Base-by-base conservation (phyloP, 2,113 vertebrate genomes). In the Prionailurus viverrinus region DNA sequence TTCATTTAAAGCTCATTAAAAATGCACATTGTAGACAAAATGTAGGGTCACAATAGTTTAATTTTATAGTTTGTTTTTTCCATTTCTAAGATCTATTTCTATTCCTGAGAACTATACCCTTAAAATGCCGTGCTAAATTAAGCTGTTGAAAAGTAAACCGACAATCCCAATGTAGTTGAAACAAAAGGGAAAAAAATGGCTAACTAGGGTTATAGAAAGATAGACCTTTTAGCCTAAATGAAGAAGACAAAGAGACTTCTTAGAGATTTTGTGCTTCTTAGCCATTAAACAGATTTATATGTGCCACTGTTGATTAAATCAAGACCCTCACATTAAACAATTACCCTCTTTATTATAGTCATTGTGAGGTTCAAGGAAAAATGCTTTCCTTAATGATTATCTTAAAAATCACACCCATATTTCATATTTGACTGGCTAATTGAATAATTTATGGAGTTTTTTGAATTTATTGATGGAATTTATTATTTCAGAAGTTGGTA, bases 111-210 rank as follows among this genome's bases (percentile, higher is more conserved):
- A 4, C 4, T 11, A n/a, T 18, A 45, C 3, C 5, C 65, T 80
- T 8, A 66, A 53, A 95, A 58, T 9, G 3, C 1, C 0, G n/a
- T 15, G 33, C 27, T n/a, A 29, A 58, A 2, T 89, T 69, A 80
- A 65, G 81, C 29, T 66, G 48, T 13, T 36, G 10, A 58, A 79
- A 89, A 89, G 13, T 8, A 69, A 45, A n/a, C 1, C 4, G 41
- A 39, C 19, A 39, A 33, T 39, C 81, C 9, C 11, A 74, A 36
- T 25, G 12, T 14, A 65, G 0, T 2, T 55, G 58, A 85, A 7
- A 3, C 3, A 4, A 3, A 3, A 53, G 36, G 1, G 0, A 4
- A 58, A 10, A 53, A 53, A 41, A 63, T 19, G 27, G 31, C 79
- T 45, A 92, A 33, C 29, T n/a, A 48, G 36, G 13, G 69, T 18